These are phyloP conservation scores for Mesorhabditis spiculigera DNA, from an alignment of 2,888 invertebrate species.

Conservation along the genomic window DNA sequence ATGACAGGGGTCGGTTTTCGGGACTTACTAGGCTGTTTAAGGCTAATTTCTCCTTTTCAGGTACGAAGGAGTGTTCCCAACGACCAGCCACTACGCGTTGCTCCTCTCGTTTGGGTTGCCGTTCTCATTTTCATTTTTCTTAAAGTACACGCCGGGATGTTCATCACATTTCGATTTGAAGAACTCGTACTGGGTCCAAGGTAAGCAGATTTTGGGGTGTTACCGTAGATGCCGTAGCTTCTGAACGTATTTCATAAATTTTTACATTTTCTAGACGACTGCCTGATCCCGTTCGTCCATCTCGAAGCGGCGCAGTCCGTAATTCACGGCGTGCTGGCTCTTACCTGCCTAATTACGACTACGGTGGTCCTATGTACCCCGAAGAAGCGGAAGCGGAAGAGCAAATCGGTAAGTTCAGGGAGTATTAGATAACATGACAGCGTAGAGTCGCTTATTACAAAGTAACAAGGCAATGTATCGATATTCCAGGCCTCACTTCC, in stretches of 20 bases:
- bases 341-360: not conserved
- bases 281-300: constrained; percentile 14
- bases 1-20: no score
- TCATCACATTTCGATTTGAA: constrained; percentile 45
- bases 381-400: not conserved
- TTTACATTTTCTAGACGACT: constrained; percentile 7
- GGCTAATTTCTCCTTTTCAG: constrained; percentile 10
- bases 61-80: constrained; percentile 35
- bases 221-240: not conserved
- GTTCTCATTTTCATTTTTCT: constrained; percentile 47
- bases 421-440: no score
- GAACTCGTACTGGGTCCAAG: constrained; percentile 19
- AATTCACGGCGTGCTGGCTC: constrained; percentile 14
- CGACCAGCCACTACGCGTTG: not conserved
- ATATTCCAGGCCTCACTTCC: not conserved
- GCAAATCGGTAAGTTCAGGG: not conserved
- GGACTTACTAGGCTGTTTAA: no score
- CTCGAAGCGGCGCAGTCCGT: constrained; percentile 16
- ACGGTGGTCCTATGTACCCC: not conserved
- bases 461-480: no score
- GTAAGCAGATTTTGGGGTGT: not conserved
- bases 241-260: not conserved
- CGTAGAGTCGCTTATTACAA: no score
- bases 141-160: constrained; percentile 45
- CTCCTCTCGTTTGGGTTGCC: constrained; percentile 45